Conservation (phyloP, 2,113 vertebrate genomes). For the Clarias macrocephalus region DNA sequence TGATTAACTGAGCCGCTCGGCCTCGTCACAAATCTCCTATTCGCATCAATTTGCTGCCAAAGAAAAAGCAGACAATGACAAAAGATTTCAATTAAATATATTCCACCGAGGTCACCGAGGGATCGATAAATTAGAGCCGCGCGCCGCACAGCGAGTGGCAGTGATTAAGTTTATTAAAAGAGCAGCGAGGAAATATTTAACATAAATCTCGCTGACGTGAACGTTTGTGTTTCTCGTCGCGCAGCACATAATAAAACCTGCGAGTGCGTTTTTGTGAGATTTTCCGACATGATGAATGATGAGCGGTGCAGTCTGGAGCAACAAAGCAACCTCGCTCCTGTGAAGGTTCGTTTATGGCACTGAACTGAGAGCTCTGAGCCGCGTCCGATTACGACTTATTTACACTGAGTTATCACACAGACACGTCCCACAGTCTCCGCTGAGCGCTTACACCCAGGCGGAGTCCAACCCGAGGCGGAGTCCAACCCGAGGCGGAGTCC, state of each 20-base stretch:
- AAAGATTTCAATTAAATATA: conserved; percentile 50
- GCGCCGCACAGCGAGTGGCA: not conserved
- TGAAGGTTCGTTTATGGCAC: not conserved
- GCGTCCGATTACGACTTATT: not conserved
- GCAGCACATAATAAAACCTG: conserved; percentile 15
- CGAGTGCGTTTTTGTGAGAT: not conserved
- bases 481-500: too few species aligned
- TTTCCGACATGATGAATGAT: not conserved
- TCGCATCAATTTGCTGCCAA: conserved; percentile 51
- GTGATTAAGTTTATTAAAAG: conserved; percentile 26
- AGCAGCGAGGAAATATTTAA: conserved; percentile 5
- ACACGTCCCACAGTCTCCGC: not conserved
- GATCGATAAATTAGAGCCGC: conserved; percentile 34
- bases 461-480: not conserved
- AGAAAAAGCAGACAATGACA: conserved; percentile 46
- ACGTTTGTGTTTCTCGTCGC: not conserved
- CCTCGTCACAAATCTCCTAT: conserved; percentile 52
- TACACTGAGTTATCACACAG: not conserved
- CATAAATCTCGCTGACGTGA: not conserved
- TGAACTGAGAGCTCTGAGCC: not conserved
- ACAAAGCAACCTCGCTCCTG: not conserved
- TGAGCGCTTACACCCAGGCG: not conserved
- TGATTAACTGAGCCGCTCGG: conserved; percentile 53
- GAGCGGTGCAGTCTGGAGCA: not conserved
- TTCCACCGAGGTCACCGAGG: conserved; percentile 21